Percentiles rank a stretch among this genome's conserved stretches.
These are phyloP conservation scores for Dryadula phaetusa DNA, from an alignment of 2,888 invertebrate genomes.

Conservation along the genomic window DNA sequence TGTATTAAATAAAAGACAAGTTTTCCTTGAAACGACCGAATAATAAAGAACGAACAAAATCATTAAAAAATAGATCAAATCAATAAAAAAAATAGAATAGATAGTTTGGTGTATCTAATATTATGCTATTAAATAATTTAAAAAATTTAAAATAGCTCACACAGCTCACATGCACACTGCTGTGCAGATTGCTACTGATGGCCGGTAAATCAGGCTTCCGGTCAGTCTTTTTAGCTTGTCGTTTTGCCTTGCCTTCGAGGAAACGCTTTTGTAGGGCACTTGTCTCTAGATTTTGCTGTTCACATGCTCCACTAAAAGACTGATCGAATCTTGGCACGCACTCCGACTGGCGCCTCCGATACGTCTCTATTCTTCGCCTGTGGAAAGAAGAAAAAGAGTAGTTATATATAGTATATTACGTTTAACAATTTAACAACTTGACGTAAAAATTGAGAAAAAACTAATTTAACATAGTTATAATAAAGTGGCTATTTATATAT, in stretches of 20 bases:
- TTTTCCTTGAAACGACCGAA: slow-evolving; percentile 24
- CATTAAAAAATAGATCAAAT: slow-evolving; percentile 1
- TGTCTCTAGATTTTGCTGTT: slow-evolving; percentile 96
- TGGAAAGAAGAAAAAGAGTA: slow-evolving; percentile 52
- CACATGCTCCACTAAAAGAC: slow-evolving; percentile 93
- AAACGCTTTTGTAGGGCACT: slow-evolving; percentile 94
- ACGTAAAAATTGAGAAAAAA: not conserved
- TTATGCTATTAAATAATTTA: slow-evolving; percentile 22
- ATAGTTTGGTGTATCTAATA: not conserved
- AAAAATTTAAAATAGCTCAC: slow-evolving; percentile 49
- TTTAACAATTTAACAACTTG: not conserved
- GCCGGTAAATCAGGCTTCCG: slow-evolving; percentile 78
- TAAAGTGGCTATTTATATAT: too few relatives aligned
- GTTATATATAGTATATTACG: not conserved
- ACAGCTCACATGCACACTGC: slow-evolving; percentile 88
- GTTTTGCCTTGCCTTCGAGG: slow-evolving; percentile 95
- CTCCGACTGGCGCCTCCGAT: slow-evolving; percentile 93
- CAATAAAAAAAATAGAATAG: too few relatives aligned
- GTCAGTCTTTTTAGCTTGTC: slow-evolving; percentile 92
- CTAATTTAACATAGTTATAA: not conserved
- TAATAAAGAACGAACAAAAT: not conserved
- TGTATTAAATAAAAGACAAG: slow-evolving; percentile 16
- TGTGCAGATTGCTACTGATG: slow-evolving; percentile 85
- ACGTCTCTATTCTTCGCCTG: slow-evolving; percentile 93
- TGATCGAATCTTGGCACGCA: slow-evolving; percentile 95